Evolutionary conservation across 2,888 invertebrate genomes (phyloP), one percentile per base, ranked within the genome.

Genomic region (Heliconius ethilla): DNA sequence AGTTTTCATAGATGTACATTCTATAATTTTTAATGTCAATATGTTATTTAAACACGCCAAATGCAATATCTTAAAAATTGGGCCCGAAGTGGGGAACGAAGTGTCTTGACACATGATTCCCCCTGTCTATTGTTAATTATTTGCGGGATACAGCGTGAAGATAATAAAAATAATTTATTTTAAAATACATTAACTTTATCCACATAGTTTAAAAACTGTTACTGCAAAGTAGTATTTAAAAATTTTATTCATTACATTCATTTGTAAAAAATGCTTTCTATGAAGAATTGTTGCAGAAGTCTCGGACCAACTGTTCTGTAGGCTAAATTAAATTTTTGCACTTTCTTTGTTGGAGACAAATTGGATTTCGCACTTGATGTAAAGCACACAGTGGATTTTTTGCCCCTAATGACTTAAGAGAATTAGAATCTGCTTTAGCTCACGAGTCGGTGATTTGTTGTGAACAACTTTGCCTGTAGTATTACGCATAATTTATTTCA

Each of bases 241-340:
- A 70, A 37, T 45, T 63, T 45, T 69, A 69, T 59, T 55, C 72
- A 72, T 76, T 27, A 59, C 11, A 22, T 27, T 66, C 25, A 6
- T 66, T 33, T 27, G 22, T 55, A 13, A 73, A 77, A 78, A 78
- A 63, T 75, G 33, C 75, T 78, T 75, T 59, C 33, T 25, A 59
- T 13, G 22, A 59, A 62, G 55, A 45, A 45, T 45, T 55, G 59
- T 78, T 45, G 40, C 37, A 55, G 65, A 76, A 78, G 66, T 76
- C 59, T 59, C 55, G 75, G 27, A 65, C 66, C 69, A 70, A 75
- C 62, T 75, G 51, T 80, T 79, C 77, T 77, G 76, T 73, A 76
- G 76, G 79, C 80, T 80, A 81, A 81, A 84, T 84, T 83, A 82
- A 79, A 79, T 81, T 82, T 82, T 81, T 80, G 74, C 81, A 63